Conservation (phyloP, 2,888 invertebrate genomes). For the Trachelus stipa region DNA sequence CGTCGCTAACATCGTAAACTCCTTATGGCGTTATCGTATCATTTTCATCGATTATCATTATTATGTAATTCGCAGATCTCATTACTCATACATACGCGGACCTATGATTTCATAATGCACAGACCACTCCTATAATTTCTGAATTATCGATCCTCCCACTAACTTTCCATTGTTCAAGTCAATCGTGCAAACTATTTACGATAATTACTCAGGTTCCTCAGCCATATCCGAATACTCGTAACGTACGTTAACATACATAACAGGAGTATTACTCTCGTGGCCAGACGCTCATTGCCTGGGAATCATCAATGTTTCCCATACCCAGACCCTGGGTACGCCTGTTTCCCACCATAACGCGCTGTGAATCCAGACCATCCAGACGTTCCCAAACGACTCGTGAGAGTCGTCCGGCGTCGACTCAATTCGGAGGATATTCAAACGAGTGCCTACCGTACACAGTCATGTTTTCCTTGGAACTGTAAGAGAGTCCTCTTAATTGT, state of each 20-base stretch:
- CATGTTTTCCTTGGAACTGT: not conserved
- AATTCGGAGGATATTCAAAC: constrained; percentile 13
- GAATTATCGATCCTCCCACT: not conserved
- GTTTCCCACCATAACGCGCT: constrained; percentile 35
- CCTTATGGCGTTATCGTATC: not conserved
- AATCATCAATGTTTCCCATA: constrained; percentile 51
- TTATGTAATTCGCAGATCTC: not conserved
- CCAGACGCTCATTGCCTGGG: constrained; percentile 38
- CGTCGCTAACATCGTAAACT: not conserved
- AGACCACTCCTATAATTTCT: not conserved
- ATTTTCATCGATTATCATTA: not conserved
- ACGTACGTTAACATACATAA: not conserved
- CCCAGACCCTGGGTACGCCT: constrained; percentile 32
- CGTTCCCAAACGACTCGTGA: constrained; percentile 38
- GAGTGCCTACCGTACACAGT: not conserved
- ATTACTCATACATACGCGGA: not conserved
- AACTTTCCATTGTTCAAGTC: not conserved
- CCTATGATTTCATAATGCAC: not conserved
- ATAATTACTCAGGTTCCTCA: not conserved
- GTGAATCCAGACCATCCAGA: constrained; percentile 31
- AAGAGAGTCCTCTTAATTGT: constrained; percentile 8
- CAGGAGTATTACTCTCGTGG: not conserved
- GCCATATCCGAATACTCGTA: not conserved
- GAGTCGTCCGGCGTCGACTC: constrained; percentile 17
- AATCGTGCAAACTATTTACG: not conserved